phyloP scores from a whole-genome alignment of 2,113 vertebrate genomes.

The Axis porcinus region DNA sequence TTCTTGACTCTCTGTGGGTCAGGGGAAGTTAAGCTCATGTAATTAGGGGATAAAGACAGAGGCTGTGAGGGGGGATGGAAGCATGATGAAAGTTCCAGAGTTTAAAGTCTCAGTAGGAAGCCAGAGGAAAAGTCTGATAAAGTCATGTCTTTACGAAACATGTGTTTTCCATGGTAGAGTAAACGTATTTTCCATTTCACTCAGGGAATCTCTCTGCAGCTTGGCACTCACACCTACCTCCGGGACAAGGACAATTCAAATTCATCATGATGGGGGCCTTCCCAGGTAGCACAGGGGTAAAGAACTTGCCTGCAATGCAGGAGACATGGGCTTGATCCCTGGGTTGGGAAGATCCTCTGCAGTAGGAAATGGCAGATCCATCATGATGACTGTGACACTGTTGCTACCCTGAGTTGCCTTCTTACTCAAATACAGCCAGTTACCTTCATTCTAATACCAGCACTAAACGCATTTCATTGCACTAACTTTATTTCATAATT shows the following conservation, averaged over 20 bases:
- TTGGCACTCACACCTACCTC: not conserved
- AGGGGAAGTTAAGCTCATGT: slow-evolving; percentile 70
- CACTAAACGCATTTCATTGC: not conserved
- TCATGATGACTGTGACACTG: not conserved
- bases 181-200: not conserved
- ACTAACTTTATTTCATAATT: not conserved
- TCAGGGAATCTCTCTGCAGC: not conserved
- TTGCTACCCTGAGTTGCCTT: not conserved
- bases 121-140: slow-evolving; percentile 61
- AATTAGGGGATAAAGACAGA: slow-evolving; percentile 69
- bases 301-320: not conserved
- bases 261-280: not conserved
- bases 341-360: not conserved
- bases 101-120: slow-evolving; percentile 67
- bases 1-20: slow-evolving; percentile 67
- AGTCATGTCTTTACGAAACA: slow-evolving; percentile 50
- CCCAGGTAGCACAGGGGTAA: not conserved
- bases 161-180: slow-evolving; percentile 36
- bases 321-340: not conserved
- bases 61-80: slow-evolving; percentile 41
- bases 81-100: slow-evolving; percentile 58
- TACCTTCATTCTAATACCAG: not conserved
- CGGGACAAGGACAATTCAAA: not conserved
- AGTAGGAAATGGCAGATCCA: not conserved
- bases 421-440: not conserved